phyloP scores from a whole-genome alignment of 2,888 invertebrate genomes.

The Argyresthia albistria region DNA sequence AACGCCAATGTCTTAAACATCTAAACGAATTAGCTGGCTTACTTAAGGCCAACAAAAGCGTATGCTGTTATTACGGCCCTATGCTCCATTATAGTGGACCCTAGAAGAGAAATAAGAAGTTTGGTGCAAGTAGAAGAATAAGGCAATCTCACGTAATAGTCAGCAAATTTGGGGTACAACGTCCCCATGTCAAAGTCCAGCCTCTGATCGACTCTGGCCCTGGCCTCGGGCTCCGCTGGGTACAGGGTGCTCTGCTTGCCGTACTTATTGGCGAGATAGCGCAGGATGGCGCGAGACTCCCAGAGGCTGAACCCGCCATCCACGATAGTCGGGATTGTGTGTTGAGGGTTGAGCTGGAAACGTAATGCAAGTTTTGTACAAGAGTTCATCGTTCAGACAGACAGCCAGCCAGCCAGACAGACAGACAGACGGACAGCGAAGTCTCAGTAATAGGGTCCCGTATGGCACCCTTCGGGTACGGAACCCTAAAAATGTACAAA shows the following conservation, averaged over 20 bases:
- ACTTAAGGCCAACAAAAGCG: too few species aligned
- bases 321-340: neutral
- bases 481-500: too few species aligned
- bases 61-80: too few species aligned
- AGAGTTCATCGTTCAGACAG: neutral
- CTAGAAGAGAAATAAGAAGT: neutral
- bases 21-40: too few species aligned
- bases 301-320: slow-evolving; percentile 69
- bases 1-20: too few species aligned
- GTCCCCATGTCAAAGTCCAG: slow-evolving; percentile 84
- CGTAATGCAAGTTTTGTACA: neutral
- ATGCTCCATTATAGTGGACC: too few species aligned
- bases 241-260: slow-evolving; percentile 79
- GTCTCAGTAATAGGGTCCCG: neutral
- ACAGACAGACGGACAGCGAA: neutral
- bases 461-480: too few species aligned
- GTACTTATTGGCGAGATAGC: slow-evolving; percentile 84
- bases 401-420: neutral
- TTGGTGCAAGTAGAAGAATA: neutral
- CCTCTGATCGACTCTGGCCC: slow-evolving; percentile 82
- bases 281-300: slow-evolving; percentile 86
- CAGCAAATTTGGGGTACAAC: slow-evolving; percentile 75
- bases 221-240: slow-evolving; percentile 79
- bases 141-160: slow-evolving; percentile 73
- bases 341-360: slow-evolving; percentile 5